Percentiles rank a stretch among this genome's conserved stretches.
Conservation (phyloP, 2,888 invertebrate genomes). For the Oxystoma pomonae region DNA sequence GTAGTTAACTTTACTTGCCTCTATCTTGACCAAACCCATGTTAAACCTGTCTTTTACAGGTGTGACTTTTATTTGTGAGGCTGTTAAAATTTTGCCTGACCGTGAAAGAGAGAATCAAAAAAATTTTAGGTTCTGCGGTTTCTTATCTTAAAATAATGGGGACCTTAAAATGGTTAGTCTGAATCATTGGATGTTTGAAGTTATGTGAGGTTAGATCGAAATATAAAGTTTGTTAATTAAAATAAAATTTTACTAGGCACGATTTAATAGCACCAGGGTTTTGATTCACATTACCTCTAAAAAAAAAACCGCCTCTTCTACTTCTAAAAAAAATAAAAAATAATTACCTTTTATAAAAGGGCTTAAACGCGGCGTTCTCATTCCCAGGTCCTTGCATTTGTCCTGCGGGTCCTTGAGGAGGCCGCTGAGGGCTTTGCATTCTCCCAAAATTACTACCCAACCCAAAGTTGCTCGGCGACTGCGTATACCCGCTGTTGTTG, state of each 20-base stretch:
- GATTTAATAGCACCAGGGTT: too few relatives aligned
- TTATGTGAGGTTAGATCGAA: too few relatives aligned
- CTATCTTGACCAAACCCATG: background rate
- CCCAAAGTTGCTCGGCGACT: constrained; percentile 42
- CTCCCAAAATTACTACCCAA: constrained; percentile 45
- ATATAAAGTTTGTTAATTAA: too few relatives aligned
- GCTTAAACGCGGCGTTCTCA: constrained; percentile 75
- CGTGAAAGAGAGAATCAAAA: too few relatives aligned
- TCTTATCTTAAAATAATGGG: too few relatives aligned
- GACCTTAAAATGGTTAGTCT: background rate
- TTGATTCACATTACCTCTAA: background rate
- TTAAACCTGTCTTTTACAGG: background rate
- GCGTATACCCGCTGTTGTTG: constrained; percentile 53
- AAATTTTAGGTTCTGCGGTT: too few relatives aligned
- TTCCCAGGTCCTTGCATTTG: constrained; percentile 42
- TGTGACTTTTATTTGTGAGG: background rate
- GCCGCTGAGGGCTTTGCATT: constrained; percentile 46
- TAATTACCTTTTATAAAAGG: constrained; percentile 85
- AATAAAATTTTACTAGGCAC: too few relatives aligned
- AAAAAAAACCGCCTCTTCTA: background rate
- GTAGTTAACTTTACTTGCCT: too few relatives aligned
- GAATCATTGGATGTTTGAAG: background rate
- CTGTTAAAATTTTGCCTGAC: background rate
- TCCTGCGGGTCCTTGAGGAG: constrained; percentile 47
- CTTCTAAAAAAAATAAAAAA: too few relatives aligned